Conservation (phyloP, 2,113 vertebrate species). For the Anthoscopus minutus region DNA sequence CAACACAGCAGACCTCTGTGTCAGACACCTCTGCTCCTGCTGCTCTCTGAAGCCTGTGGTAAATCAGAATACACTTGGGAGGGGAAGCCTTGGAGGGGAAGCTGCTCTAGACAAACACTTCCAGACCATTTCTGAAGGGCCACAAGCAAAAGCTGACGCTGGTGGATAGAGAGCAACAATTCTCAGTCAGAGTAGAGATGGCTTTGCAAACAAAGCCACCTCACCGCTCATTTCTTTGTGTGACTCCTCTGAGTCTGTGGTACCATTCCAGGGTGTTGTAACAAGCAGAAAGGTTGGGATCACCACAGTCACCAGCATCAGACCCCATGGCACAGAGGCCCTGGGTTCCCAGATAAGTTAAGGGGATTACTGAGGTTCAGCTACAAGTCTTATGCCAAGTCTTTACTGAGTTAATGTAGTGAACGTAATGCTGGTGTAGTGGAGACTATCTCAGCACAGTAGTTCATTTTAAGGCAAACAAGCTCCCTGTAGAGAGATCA, state of each 20-base stretch:
- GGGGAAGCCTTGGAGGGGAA: not conserved
- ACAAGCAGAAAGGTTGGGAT: not conserved
- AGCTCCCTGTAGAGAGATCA: constrained; percentile 42
- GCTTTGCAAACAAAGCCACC: not conserved
- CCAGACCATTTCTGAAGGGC: not conserved
- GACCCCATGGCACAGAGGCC: not conserved
- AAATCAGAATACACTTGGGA: not conserved
- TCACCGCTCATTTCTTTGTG: not conserved
- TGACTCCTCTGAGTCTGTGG: not conserved
- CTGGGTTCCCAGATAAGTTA: constrained; percentile 20
- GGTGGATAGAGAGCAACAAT: not conserved
- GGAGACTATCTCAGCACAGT: constrained; percentile 48
- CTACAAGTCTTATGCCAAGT: not conserved
- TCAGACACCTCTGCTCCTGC: not conserved
- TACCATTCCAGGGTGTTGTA: not conserved
- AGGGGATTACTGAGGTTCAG: constrained; percentile 49
- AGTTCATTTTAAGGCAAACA: constrained; percentile 52
- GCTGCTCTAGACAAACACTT: not conserved
- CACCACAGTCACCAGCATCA: not conserved
- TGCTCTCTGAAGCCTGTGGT: not conserved
- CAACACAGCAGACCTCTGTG: not conserved
- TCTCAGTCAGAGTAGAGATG: not conserved
- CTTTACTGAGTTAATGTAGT: constrained; percentile 66
- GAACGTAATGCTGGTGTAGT: constrained; percentile 55
- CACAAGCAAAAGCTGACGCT: fast-evolving